phyloP scores from a whole-genome alignment of 2,113 vertebrate species.

The Archocentrus centrarchus region DNA sequence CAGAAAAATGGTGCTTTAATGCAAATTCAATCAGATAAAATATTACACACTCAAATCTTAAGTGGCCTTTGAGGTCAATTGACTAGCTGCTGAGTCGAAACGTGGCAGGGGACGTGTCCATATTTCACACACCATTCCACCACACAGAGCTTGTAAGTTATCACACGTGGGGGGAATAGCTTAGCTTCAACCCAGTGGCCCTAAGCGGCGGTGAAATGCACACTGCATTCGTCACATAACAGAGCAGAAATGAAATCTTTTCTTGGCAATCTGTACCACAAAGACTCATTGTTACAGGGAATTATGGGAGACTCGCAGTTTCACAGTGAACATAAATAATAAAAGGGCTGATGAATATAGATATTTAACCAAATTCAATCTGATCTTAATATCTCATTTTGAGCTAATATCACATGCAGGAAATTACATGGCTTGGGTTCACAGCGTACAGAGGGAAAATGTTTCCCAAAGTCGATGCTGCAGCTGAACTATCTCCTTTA shows the following conservation, averaged over 20 bases:
- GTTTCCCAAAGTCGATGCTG: slow-evolving; percentile 19
- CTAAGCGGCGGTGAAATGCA: slow-evolving; percentile 21
- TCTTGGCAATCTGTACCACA: slow-evolving; percentile 30
- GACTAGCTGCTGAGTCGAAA: slow-evolving; percentile 67
- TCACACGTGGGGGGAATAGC: slow-evolving; percentile 49
- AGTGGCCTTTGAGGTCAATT: slow-evolving; percentile 79
- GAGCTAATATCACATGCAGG: slow-evolving; percentile 32
- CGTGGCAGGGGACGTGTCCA: slow-evolving; percentile 54
- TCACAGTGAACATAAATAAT: slow-evolving; percentile 36
- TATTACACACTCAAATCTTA: slow-evolving; percentile 75
- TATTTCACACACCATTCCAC: slow-evolving; percentile 72
- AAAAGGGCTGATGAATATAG: slow-evolving; percentile 26
- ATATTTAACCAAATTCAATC: slow-evolving; percentile 46
- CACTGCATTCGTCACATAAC: slow-evolving; percentile 36
- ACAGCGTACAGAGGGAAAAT: slow-evolving; percentile 8
- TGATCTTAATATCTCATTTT: slow-evolving; percentile 35
- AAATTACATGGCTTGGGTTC: slow-evolving; percentile 51
- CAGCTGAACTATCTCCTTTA: slow-evolving; percentile 47
- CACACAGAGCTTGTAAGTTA: slow-evolving; percentile 50
- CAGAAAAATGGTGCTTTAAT: slow-evolving; percentile 65
- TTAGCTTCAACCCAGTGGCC: slow-evolving; percentile 41
- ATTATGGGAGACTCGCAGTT: slow-evolving; percentile 12
- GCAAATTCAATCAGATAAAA: slow-evolving; percentile 76
- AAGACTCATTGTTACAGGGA: slow-evolving; percentile 8
- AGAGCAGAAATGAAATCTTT: slow-evolving; percentile 32